These are phyloP conservation scores for Papilio aristodemus DNA, from an alignment of 1,140 invertebrate genomes.

Conservation along the genomic window DNA sequence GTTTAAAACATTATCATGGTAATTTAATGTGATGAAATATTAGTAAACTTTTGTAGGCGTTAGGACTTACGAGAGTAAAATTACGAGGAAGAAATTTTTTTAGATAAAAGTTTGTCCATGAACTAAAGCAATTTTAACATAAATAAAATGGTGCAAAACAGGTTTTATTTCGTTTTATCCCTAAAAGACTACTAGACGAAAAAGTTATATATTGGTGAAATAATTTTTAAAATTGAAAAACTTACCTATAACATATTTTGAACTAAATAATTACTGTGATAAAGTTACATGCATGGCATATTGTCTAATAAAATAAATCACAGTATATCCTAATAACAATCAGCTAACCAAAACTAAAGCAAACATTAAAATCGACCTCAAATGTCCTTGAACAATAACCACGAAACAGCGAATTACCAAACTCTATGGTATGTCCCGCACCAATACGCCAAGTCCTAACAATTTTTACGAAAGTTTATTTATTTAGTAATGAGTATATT, in stretches of 20 bases:
- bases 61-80: not conserved
- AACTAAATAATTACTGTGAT: too few species aligned
- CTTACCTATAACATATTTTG: not conserved
- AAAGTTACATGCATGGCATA: not conserved
- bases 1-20: not conserved
- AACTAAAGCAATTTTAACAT: not conserved
- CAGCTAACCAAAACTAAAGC: not conserved
- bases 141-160: not conserved
- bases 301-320: not conserved
- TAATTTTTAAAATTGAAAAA: too few species aligned
- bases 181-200: too few species aligned
- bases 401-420: not conserved
- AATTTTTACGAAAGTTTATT: too few species aligned
- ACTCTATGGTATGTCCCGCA: not conserved
- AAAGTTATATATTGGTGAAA: too few species aligned
- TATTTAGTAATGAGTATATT: too few species aligned
- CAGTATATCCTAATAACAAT: not conserved
- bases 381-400: not conserved
- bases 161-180: too few species aligned
- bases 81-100: not conserved
- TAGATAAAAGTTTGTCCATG: not conserved
- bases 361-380: not conserved
- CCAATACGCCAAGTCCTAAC: too few species aligned
- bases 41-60: not conserved
- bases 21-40: not conserved